phyloP scores from a whole-genome alignment of 2,888 invertebrate genomes.

The Temnothorax rugatulus region DNA sequence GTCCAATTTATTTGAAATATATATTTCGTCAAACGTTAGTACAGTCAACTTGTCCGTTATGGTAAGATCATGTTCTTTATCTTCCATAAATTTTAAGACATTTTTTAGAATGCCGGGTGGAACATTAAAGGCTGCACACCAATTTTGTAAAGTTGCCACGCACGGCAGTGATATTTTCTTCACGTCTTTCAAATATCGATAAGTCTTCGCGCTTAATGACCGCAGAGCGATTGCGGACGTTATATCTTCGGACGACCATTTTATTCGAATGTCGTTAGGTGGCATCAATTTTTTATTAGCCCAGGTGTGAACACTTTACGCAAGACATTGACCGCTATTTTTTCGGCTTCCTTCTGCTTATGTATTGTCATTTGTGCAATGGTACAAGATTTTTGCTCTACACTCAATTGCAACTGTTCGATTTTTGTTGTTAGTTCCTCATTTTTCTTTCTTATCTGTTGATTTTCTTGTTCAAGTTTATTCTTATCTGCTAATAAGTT shows the following conservation, averaged over 20 bases:
- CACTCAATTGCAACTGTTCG: not conserved
- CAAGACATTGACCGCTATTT: not conserved
- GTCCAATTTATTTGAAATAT: not conserved
- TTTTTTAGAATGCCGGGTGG: not conserved
- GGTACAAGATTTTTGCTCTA: not conserved
- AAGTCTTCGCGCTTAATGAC: not conserved
- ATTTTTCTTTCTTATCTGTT: not conserved
- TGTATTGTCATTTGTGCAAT: not conserved
- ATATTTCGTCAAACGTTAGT: not conserved
- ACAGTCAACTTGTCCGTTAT: not conserved
- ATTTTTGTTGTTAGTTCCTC: not conserved
- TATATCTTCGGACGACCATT: not conserved
- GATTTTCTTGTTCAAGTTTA: not conserved
- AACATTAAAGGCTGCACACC: not conserved
- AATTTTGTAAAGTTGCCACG: not conserved
- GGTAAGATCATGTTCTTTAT: not conserved
- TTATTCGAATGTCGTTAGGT: not conserved
- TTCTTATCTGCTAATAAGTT: not conserved
- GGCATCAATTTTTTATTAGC: not conserved
- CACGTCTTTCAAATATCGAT: not conserved
- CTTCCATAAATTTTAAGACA: not conserved
- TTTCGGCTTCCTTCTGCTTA: not conserved
- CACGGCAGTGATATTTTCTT: not conserved
- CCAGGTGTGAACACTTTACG: not conserved
- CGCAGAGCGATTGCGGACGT: not conserved